These are phyloP conservation scores for Ursus arctos DNA, from an alignment of 2,113 vertebrate species.

Conservation along the genomic window DNA sequence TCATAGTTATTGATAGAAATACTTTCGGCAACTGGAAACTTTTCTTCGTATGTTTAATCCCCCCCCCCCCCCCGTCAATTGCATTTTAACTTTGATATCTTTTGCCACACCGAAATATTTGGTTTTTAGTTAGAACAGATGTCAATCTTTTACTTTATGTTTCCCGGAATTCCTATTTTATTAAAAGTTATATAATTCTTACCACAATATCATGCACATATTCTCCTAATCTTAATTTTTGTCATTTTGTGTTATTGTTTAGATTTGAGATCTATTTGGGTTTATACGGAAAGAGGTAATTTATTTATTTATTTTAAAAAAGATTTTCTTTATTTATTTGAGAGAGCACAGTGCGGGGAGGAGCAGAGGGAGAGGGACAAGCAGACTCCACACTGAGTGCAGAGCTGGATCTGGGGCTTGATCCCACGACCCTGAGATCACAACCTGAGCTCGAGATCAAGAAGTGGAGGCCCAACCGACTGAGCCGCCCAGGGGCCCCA, in stretches of 20 bases:
- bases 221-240: neutral
- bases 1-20: neutral
- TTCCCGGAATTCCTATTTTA: neutral
- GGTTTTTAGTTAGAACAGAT: slow-evolving; percentile 22
- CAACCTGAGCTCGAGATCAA: neutral
- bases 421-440: neutral
- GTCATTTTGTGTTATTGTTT: slow-evolving; percentile 12
- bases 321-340: too few relatives aligned
- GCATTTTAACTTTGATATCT: neutral
- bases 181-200: neutral
- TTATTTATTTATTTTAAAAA: too few relatives aligned
- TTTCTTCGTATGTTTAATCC: neutral
- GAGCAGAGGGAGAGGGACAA: too few relatives aligned
- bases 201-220: neutral
- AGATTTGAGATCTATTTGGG: neutral
- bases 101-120: neutral
- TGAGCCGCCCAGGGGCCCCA: neutral
- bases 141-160: neutral
- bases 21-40: neutral
- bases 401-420: neutral
- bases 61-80: neutral
- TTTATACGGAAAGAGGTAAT: neutral
- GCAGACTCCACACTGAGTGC: too few relatives aligned
- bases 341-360: too few relatives aligned
- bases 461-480: neutral